Evolutionary conservation across 2,888 invertebrate genomes (phyloP), one percentile per base, ranked within the genome.

Genomic region (Hermaeophaga mercurialis): DNA sequence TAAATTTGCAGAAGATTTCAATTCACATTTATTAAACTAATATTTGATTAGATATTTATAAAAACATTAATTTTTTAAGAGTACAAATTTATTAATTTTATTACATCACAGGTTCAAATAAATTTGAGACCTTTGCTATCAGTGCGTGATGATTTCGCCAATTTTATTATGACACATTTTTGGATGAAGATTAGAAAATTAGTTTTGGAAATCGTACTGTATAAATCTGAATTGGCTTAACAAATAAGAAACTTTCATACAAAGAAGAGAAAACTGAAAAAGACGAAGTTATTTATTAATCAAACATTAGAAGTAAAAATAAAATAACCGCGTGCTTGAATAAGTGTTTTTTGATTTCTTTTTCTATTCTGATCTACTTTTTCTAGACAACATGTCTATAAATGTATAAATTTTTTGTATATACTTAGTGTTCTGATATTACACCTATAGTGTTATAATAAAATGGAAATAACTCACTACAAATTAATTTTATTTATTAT

Each of bases 401-500:
- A 66, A 62, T 69, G 66, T 70, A 66, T 59, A 69, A 28, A 68
- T 67, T 63, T 65, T 61, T 65, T 69, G 66, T 70, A 66, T 63
- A 70, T 63, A 70, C 66, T 60, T 65, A 65, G 64, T 68, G 64
- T 65, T 65, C 63, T 59, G 50, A 65, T 61, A 63, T 57, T 61
- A 61, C 62, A 54, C 59, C 46, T 60, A 62, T 57, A 66, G 67
- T 64, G 65, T 65, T 70, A 67, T 70, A 70, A 68, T 65, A 66
- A 70, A 66, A 61, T 62, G 57, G 59, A 64, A 63, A 64, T 67
- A 26, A 9, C 26, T 48, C 28, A 26, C 22, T 38, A 5, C 1
- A 34, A 18, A n/a, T 11, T n/a, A 19, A 17, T 33, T 33, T 46
- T 9, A 9, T 26, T 28, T 8, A 5, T n/a, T n/a, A n/a, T n/a